Conservation (phyloP, 2,888 invertebrate genomes). For the Agrochola macilenta region DNA sequence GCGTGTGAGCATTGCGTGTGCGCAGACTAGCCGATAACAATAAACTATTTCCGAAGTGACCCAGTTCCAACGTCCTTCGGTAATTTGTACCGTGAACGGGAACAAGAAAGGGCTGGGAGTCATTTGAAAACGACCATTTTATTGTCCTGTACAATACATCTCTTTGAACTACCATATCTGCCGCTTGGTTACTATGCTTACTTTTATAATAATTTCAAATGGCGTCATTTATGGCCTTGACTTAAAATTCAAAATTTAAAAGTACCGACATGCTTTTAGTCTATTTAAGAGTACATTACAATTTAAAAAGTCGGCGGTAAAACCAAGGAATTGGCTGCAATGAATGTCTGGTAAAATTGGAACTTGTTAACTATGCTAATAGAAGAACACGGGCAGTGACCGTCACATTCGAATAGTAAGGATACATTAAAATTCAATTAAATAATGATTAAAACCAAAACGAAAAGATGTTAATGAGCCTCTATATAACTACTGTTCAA, state of each 20-base stretch:
- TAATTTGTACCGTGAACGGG: slow-evolving; percentile 89
- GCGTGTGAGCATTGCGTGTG: slow-evolving; percentile 86
- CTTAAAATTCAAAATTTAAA: slow-evolving; percentile 69
- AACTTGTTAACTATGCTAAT: slow-evolving; percentile 82
- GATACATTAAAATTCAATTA: slow-evolving; percentile 85
- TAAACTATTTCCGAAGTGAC: slow-evolving; percentile 91
- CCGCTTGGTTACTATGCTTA: slow-evolving; percentile 73
- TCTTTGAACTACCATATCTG: slow-evolving; percentile 77
- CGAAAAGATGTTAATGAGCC: slow-evolving; percentile 79
- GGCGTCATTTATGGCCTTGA: slow-evolving; percentile 75
- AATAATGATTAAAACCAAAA: slow-evolving; percentile 80
- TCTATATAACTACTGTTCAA: slow-evolving; percentile 74
- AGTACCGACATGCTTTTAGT: slow-evolving; percentile 64
- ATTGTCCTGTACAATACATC: slow-evolving; percentile 78
- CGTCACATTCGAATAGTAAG: slow-evolving; percentile 74
- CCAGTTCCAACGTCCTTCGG: slow-evolving; percentile 90
- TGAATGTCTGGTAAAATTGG: slow-evolving; percentile 73
- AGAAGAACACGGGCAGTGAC: slow-evolving; percentile 72
- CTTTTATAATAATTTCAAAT: slow-evolving; percentile 70
- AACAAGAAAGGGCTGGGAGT: slow-evolving; percentile 89
- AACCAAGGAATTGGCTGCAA: slow-evolving; percentile 65
- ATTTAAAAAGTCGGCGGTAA: slow-evolving; percentile 68
- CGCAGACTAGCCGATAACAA: slow-evolving; percentile 90
- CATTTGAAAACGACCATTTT: slow-evolving; percentile 83
- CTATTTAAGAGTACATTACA: slow-evolving; percentile 63